Base-by-base conservation (phyloP, 1,140 invertebrate species). In the Drosophila ananassae region DNA sequence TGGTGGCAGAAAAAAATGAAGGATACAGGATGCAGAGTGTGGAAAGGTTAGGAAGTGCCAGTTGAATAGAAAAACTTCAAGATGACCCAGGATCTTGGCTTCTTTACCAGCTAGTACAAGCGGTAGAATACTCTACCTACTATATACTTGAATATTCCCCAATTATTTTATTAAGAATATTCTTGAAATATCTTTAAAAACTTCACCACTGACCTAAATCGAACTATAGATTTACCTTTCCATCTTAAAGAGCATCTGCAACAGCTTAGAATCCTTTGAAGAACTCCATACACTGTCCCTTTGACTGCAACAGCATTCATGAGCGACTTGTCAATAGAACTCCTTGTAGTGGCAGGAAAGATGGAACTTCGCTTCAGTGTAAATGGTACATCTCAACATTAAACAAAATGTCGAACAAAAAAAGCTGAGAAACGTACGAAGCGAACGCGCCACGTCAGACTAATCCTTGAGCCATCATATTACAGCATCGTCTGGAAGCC, bases 381-480 rank as follows among this genome's bases (percentile, higher is more conserved):
- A 24, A 44, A 62, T 73, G 54, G 55, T 60, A 74, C 47, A 56
- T 73, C 58, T 54, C 28, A 75, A 76, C 71, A 73, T 82, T 82
- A 89, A 87, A 73, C 82, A 79, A 85, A 85, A 72, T 87, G 61
- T 82, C 79, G 67, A 89, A 82, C 60, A 63, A 76, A 89, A 46
- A 77, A 81, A 73, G 52, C 52, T 59, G 55, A 68, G 13, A 82
- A 56, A 68, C 71, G 52, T 53, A 47, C 53, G 48, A 47, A 62
- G 48, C 59, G 46, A 76, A 73, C 57, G 64, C 63, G 63, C 76
- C 83, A 79, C 75, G 78, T 79, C 83, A 89, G 78, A 87, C 78
- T 87, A 87, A 87, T 87, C 82, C 84, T 79, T 76, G 78, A 73
- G 82, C 82, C 81, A 89, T 89, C 79, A 89, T 89, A 89, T 83